These are phyloP conservation scores for Drosophila fuyamai DNA, from an alignment of 1,140 invertebrate species.

Conservation along the genomic window DNA sequence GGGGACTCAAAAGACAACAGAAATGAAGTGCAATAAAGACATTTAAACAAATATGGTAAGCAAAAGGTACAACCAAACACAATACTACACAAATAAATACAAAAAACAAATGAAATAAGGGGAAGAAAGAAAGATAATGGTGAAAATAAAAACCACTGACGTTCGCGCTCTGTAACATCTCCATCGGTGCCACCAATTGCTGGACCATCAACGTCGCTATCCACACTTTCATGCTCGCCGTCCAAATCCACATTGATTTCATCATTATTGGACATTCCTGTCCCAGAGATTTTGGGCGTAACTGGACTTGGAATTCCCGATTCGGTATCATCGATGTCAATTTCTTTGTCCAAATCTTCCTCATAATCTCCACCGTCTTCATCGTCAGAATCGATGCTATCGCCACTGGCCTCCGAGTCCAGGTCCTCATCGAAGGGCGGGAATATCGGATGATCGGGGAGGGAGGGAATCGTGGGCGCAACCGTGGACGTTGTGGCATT, in stretches of 20 bases:
- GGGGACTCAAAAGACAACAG: constrained; percentile 9
- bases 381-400: not conserved
- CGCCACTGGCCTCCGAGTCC: constrained; percentile 58
- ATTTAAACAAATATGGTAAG: constrained; percentile 13
- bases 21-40: constrained; percentile 19
- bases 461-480: constrained; percentile 14
- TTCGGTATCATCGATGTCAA: constrained; percentile 11
- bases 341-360: constrained; percentile 14
- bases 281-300: not conserved
- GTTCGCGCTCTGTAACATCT: constrained; percentile 43
- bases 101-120: constrained; percentile 14
- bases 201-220: constrained; percentile 34
- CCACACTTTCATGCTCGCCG: constrained; percentile 36
- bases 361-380: constrained; percentile 30
- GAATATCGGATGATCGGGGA: constrained; percentile 13
- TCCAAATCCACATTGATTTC: constrained; percentile 50
- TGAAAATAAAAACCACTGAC: constrained; percentile 76
- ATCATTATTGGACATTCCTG: not conserved
- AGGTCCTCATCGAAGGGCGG: constrained; percentile 47
- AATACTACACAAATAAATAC: constrained; percentile 24
- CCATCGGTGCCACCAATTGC: constrained; percentile 37
- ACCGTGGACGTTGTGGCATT: constrained; percentile 10
- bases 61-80: constrained; percentile 21
- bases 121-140: constrained; percentile 40
- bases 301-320: not conserved